These are phyloP conservation scores for Apodemus speciosus DNA, from an alignment of 2,113 vertebrate species.

Conservation along the genomic window DNA sequence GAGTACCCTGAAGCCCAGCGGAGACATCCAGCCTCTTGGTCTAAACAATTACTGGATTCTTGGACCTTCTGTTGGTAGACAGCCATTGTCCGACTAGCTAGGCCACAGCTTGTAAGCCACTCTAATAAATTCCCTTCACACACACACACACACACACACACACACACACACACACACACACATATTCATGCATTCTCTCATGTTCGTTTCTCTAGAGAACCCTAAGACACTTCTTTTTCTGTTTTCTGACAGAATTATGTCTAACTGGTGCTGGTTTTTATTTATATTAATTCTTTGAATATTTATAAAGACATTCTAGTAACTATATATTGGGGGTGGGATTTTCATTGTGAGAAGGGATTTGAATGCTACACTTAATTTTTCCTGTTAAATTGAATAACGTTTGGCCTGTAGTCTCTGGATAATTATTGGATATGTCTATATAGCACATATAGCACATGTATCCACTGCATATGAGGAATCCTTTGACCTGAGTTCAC, in stretches of 20 bases:
- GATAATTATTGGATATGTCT: neutral
- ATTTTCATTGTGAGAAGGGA: neutral
- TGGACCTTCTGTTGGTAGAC: neutral
- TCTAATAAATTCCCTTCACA: neutral
- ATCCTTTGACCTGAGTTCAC: neutral
- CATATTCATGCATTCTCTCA: no score
- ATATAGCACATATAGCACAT: neutral
- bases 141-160: neutral
- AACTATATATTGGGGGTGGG: neutral
- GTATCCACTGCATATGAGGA: neutral
- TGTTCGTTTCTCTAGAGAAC: neutral
- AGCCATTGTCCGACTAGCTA: neutral
- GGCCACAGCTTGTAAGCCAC: neutral
- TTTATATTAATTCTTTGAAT: conserved; percentile 1
- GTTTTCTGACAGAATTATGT: neutral
- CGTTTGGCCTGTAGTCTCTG: neutral
- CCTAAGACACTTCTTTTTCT: neutral
- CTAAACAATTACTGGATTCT: neutral
- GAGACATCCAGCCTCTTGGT: neutral
- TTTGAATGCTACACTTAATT: neutral
- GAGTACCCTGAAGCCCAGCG: neutral
- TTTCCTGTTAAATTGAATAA: neutral
- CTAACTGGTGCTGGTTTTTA: neutral
- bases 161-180: no score
- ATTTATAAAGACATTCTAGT: neutral